Conservation (phyloP, 2,888 invertebrate genomes). For the Panzeria rudis region DNA sequence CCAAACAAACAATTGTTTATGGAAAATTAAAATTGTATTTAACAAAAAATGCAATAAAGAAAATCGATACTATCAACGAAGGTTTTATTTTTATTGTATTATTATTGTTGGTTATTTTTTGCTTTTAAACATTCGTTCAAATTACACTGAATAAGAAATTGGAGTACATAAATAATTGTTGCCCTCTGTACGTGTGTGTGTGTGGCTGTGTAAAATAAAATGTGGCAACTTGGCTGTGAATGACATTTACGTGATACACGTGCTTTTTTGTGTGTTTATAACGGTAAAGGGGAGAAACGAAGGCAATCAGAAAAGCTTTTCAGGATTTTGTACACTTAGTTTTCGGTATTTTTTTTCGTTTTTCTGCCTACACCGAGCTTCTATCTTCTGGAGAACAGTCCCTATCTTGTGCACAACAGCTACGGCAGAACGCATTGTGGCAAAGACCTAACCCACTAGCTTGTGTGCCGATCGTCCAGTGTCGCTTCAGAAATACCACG, state of each 20-base stretch:
- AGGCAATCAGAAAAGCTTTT: neutral
- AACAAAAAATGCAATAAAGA: constrained; percentile 47
- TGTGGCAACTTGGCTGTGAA: constrained; percentile 29
- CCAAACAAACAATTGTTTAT: constrained; percentile 24
- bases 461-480: no score
- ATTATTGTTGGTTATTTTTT: constrained; percentile 39
- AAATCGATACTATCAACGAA: constrained; percentile 62
- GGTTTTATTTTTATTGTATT: constrained; percentile 28
- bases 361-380: no score
- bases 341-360: no score
- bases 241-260: constrained; percentile 4
- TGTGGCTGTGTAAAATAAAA: constrained; percentile 1
- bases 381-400: no score
- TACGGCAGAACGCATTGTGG: no score
- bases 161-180: constrained; percentile 34
- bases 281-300: neutral
- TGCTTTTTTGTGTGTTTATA: constrained; percentile 2
- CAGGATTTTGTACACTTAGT: neutral
- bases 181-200: neutral
- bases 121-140: constrained; percentile 32
- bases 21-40: neutral
- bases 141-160: constrained; percentile 46
- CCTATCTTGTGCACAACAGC: no score
- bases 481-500: no score
- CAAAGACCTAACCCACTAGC: no score